phyloP scores from a whole-genome alignment of 1,140 invertebrate species.

The Philopotamus ludificatus region DNA sequence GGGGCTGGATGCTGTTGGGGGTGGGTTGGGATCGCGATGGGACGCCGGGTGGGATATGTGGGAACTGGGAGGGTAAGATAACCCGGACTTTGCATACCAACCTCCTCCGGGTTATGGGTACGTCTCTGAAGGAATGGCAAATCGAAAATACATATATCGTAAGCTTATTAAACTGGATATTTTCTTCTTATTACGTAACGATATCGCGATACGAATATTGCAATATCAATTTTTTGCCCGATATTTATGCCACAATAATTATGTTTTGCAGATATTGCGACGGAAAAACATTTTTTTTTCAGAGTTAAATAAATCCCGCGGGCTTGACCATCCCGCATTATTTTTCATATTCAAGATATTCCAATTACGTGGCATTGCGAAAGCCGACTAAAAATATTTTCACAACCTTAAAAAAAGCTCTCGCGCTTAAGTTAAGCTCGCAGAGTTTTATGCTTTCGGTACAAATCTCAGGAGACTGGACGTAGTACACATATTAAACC shows the following conservation, averaged over 20 bases:
- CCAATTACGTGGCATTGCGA: background rate
- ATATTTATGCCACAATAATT: slow-evolving; percentile 1
- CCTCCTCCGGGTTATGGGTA: slow-evolving; percentile 5
- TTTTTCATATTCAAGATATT: no score
- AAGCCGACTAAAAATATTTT: background rate
- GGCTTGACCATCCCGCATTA: no score
- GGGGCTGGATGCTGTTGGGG: background rate
- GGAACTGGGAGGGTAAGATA: slow-evolving; percentile 12
- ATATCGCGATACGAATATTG: slow-evolving; percentile 6
- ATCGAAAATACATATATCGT: slow-evolving; percentile 27
- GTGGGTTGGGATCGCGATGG: background rate
- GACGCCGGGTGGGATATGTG: no score
- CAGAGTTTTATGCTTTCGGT: slow-evolving; percentile 8
- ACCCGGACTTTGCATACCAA: slow-evolving; percentile 37
- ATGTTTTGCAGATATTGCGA: no score
- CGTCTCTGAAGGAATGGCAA: slow-evolving; percentile 12
- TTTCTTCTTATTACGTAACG: slow-evolving; percentile 20
- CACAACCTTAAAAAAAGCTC: background rate
- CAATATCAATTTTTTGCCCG: background rate
- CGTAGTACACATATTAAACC: slow-evolving; percentile 39
- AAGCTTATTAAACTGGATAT: slow-evolving; percentile 23
- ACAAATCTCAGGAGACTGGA: slow-evolving; percentile 37
- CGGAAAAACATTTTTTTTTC: no score
- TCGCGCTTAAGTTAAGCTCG: background rate
- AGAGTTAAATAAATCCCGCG: no score